These are phyloP conservation scores for Halictus ligatus DNA, from an alignment of 2,888 invertebrate genomes.

Conservation along the genomic window DNA sequence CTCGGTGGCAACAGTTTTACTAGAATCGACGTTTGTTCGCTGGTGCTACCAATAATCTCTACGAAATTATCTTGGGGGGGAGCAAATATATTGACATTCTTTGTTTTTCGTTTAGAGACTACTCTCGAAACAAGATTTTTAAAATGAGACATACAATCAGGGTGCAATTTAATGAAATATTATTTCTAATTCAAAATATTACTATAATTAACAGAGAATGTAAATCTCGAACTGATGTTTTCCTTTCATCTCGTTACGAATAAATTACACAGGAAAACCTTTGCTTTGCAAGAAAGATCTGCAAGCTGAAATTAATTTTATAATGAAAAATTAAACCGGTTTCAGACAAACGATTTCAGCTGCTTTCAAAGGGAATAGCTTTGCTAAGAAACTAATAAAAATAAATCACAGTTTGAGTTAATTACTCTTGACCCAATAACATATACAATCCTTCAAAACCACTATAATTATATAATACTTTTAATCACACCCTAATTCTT, in stretches of 20 bases:
- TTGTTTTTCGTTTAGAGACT: not conserved
- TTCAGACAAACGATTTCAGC: no score
- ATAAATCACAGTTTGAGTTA: not conserved
- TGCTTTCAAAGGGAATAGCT: no score
- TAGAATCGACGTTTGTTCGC: not conserved
- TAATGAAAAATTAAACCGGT: no score
- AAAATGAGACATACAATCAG: not conserved
- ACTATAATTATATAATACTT: not conserved
- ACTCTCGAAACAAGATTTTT: not conserved
- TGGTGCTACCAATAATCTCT: not conserved
- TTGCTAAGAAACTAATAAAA: no score
- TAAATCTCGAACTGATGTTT: no score
- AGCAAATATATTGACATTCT: not conserved
- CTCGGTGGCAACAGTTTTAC: not conserved
- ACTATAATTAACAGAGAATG: no score
- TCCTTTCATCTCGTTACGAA: no score
- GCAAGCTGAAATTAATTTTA: no score
- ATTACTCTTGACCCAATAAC: no score
- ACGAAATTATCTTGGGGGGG: not conserved
- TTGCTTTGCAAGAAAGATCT: no score
- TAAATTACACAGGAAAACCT: no score
- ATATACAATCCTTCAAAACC: no score
- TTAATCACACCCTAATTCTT: not conserved
- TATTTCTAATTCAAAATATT: not conserved
- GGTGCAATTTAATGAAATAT: not conserved